A percentile compares a stretch with the other conserved stretches of the same genome.
Evolutionary conservation across 2,113 vertebrate genomes (phyloP).

Genomic region (Forbesichthys agassizii): DNA sequence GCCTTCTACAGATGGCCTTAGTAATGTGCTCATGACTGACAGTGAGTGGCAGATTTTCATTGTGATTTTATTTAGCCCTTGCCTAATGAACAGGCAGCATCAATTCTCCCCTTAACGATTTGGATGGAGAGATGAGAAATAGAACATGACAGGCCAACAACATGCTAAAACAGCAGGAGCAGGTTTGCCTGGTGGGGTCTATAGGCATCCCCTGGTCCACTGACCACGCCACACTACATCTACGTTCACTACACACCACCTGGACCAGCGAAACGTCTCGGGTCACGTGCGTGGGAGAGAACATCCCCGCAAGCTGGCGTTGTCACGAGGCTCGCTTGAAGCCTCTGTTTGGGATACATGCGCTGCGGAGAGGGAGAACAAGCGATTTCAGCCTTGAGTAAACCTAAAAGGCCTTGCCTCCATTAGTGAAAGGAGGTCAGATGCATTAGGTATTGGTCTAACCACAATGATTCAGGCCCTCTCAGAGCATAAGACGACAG

Average conservation of each 20-base stretch:
- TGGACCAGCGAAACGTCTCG: conserved; percentile 47
- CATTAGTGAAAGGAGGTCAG: conserved; percentile 76
- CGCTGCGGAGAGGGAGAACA: conserved; percentile 55
- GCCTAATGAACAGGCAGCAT: conserved; percentile 70
- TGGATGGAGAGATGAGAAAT: conserved; percentile 53
- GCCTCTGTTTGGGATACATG: conserved; percentile 48
- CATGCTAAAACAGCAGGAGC: conserved; percentile 40
- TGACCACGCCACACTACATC: conserved; percentile 34
- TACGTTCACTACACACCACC: conserved; percentile 59
- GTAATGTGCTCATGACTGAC: conserved; percentile 66
- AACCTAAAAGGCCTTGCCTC: conserved; percentile 68
- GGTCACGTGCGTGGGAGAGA: conserved; percentile 42
- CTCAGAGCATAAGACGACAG: conserved; percentile 43
- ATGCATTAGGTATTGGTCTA: conserved; percentile 61
- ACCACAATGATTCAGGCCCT: conserved; percentile 51
- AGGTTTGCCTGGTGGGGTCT: conserved; percentile 20
- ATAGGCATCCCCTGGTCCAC: conserved; percentile 14
- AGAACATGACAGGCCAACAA: conserved; percentile 72
- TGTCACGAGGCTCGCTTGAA: conserved; percentile 47
- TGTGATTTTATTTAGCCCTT: conserved; percentile 63
- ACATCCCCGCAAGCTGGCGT: too few relatives aligned
- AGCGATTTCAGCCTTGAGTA: conserved; percentile 73
- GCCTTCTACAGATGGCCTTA: conserved; percentile 46
- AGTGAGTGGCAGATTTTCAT: conserved; percentile 72
- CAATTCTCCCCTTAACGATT: conserved; percentile 62